phyloP scores from a whole-genome alignment of 1,140 invertebrate genomes.

The Ganaspis sp. region DNA sequence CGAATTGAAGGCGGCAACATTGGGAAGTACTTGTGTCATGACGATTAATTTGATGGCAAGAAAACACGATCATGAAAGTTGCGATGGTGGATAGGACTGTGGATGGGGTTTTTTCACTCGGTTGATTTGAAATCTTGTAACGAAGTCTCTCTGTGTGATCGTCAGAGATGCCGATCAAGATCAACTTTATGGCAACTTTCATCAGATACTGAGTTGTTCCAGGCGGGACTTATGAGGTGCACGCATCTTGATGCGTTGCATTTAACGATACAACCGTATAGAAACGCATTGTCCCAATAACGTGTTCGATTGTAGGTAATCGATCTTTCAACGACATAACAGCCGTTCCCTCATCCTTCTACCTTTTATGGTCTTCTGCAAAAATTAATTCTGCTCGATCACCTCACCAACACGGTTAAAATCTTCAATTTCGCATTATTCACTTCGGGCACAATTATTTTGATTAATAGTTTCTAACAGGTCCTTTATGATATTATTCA shows the following conservation, averaged over 20 bases:
- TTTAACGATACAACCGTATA: not conserved
- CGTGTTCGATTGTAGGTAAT: not conserved
- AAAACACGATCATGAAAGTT: conserved; percentile 18
- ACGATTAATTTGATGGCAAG: conserved; percentile 2
- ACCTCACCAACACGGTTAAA: not conserved
- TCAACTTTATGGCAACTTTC: conserved; percentile 27
- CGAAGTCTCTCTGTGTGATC: conserved; percentile 20
- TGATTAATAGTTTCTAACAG: too few relatives aligned
- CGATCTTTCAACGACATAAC: conserved; percentile 8
- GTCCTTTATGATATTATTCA: too few relatives aligned
- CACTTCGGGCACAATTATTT: not conserved
- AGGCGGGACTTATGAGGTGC: not conserved
- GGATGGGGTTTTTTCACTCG: not conserved
- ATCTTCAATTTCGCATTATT: not conserved
- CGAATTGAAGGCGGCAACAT: not conserved
- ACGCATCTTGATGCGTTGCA: not conserved
- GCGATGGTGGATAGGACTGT: not conserved
- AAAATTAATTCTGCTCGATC: not conserved
- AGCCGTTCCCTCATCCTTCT: not conserved
- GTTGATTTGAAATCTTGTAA: conserved; percentile 13
- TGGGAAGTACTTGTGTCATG: not conserved
- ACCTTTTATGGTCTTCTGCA: not conserved
- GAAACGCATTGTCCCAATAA: conserved; percentile 21
- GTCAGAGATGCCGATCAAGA: conserved; percentile 15
- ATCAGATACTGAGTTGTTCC: conserved; percentile 23